A percentile compares a stretch with the other conserved stretches of the same genome.
phyloP scores from a whole-genome alignment of 23 tunicate species.

The Corella eumyota region DNA sequence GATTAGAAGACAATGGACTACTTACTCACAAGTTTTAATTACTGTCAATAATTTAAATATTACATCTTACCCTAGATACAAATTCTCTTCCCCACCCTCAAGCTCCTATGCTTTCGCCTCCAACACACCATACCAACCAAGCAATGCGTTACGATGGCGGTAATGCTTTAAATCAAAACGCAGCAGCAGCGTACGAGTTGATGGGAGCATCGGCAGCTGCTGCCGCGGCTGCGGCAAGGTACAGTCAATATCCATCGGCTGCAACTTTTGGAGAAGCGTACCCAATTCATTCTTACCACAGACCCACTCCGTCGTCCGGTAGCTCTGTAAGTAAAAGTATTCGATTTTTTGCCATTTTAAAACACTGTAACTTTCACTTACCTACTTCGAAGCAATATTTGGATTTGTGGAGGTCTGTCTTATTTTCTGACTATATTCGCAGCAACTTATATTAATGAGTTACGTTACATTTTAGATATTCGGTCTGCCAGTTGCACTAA shows the following conservation, averaged over 20 bases:
- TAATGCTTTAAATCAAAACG: conserved; percentile 45
- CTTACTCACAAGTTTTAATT: too few relatives aligned
- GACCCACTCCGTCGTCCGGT: conserved; percentile 26
- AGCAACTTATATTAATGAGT: too few relatives aligned
- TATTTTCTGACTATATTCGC: too few relatives aligned
- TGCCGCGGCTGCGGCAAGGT: conserved; percentile 63
- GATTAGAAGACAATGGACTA: too few relatives aligned
- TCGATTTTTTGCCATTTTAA: not conserved
- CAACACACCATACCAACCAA: conserved; percentile 50
- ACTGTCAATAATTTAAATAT: too few relatives aligned
- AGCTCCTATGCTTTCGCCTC: conserved; percentile 36
- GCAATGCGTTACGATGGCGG: conserved; percentile 53
- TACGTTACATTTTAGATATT: too few relatives aligned
- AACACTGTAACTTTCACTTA: not conserved
- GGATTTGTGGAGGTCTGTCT: too few relatives aligned
- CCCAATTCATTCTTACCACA: conserved; percentile 42
- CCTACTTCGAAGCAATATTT: not conserved
- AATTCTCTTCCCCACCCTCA: conserved; percentile 47
- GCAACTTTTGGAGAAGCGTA: conserved; percentile 62
- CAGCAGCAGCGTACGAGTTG: conserved; percentile 71
- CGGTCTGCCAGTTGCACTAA: too few relatives aligned
- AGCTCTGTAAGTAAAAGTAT: conserved; percentile 22
- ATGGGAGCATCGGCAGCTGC: conserved; percentile 86
- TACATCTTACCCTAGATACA: too few relatives aligned
- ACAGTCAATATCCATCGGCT: conserved; percentile 53